Percentiles rank a stretch among this genome's conserved stretches.
phyloP scores from a whole-genome alignment of 2,888 invertebrate genomes.

The Cephus pulcher region DNA sequence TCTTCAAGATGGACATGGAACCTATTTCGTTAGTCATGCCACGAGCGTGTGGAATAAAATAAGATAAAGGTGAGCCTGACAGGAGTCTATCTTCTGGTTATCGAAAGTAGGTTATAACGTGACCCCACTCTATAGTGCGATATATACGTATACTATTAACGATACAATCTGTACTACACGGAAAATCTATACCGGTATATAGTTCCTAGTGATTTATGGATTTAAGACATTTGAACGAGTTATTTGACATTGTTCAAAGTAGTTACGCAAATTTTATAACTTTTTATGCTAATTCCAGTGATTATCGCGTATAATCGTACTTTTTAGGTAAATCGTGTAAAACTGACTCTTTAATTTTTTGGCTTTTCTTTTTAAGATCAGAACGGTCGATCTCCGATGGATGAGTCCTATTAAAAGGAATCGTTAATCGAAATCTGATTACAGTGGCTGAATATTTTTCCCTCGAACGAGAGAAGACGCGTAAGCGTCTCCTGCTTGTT shows the following conservation, averaged over 20 bases:
- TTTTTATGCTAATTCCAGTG: neutral
- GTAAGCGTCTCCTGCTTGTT: slow-evolving; percentile 9
- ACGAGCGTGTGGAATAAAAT: neutral
- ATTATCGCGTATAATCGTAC: no score
- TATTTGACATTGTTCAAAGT: neutral
- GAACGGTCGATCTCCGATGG: neutral
- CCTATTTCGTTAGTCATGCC: slow-evolving; percentile 23
- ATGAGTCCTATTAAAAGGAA: slow-evolving; percentile 29
- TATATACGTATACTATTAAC: neutral
- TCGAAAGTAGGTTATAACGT: slow-evolving; percentile 2
- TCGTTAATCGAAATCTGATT: slow-evolving; percentile 48
- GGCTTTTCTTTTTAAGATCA: no score
- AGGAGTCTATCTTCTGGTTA: neutral
- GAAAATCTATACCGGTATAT: neutral
- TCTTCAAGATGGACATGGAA: slow-evolving; percentile 12
- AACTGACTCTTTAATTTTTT: no score
- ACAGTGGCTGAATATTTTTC: neutral
- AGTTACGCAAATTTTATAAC: neutral
- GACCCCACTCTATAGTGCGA: neutral
- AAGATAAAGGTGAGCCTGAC: neutral
- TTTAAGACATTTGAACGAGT: neutral
- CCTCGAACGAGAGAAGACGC: neutral
- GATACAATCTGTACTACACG: neutral
- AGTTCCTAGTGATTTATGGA: neutral
- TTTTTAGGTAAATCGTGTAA: no score